Evolutionary conservation across 2,113 vertebrate genomes (phyloP), one percentile per base, ranked within the genome.

Genomic region (Plotosus lineatus): DNA sequence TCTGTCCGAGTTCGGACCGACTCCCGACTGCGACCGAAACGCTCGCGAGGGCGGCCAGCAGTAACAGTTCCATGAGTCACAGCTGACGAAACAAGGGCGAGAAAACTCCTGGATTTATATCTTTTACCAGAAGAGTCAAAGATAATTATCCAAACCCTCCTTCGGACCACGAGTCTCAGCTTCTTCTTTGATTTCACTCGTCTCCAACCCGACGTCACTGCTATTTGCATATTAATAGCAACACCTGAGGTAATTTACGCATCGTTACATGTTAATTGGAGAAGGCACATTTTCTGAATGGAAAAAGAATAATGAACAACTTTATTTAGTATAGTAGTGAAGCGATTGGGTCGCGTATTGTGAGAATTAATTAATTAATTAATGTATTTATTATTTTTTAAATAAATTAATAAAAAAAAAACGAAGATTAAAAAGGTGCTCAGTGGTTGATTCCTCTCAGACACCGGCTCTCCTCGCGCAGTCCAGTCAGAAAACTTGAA

Each of bases 201-300:
- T n/a, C n/a, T n/a, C n/a, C n/a, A n/a, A n/a, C n/a, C n/a, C 0
- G 11, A 58, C 53, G 53, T 76, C 74, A 60, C 38, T 0, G 6
- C 44, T 7, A 44, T 76, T 76, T 76, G 53, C 74, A 9, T 28
- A 58, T 58, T n/a, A 44, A 60, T 19, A n/a, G n/a, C n/a, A n/a
- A n/a, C n/a, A n/a, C n/a, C n/a, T n/a, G n/a, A n/a, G n/a, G n/a
- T n/a, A n/a, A n/a, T n/a, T n/a, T n/a, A n/a, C n/a, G n/a, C n/a
- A n/a, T n/a, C n/a, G n/a, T n/a, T n/a, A 60, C 38, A n/a, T 40
- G 38, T 17, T 17, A 26, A 7, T 40, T 21, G 17, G 28, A 44
- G 23, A 12, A 55, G 36, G 36, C 11, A 1, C 1, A 12, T 23
- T 53, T 74, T 23, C 71, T 5, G 17, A 12, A n/a, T n/a, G 17